Evolutionary conservation across 2,113 vertebrate species (phyloP).

Genomic region (Tachysurus fulvidraco): DNA sequence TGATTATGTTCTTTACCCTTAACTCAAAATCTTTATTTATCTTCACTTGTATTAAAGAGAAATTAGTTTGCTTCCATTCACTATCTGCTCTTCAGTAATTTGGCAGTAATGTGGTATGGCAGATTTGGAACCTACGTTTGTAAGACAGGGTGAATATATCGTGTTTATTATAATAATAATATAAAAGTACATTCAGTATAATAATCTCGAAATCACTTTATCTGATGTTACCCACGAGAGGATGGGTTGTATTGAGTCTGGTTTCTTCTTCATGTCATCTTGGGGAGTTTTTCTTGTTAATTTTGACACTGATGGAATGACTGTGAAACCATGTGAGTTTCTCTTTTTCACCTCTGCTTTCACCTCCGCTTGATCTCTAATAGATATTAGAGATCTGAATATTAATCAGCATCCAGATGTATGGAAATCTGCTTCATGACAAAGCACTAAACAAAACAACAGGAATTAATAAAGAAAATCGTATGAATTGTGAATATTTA

Average conservation of each 20-base stretch:
- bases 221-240: not conserved
- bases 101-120: not conserved
- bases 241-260: not conserved
- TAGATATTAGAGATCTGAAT: not conserved
- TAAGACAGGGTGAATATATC: not conserved
- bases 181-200: not conserved
- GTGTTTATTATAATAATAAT: not conserved
- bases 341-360: not conserved
- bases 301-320: not conserved
- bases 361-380: not conserved
- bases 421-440: not conserved
- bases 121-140: not conserved
- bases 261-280: not conserved
- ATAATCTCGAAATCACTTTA: not conserved
- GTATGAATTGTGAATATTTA: not conserved
- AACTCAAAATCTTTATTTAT: not conserved
- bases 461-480: not conserved
- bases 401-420: not conserved
- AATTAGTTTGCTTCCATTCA: not conserved
- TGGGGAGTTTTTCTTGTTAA: not conserved
- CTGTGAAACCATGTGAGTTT: not conserved
- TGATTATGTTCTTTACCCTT: not conserved
- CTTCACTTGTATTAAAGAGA: not conserved
- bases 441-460: not conserved
- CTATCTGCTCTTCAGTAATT: not conserved